A percentile compares a stretch with the other conserved stretches of the same genome.
Conservation (phyloP, 2,888 invertebrate species). For the Agonopterix heracliana region DNA sequence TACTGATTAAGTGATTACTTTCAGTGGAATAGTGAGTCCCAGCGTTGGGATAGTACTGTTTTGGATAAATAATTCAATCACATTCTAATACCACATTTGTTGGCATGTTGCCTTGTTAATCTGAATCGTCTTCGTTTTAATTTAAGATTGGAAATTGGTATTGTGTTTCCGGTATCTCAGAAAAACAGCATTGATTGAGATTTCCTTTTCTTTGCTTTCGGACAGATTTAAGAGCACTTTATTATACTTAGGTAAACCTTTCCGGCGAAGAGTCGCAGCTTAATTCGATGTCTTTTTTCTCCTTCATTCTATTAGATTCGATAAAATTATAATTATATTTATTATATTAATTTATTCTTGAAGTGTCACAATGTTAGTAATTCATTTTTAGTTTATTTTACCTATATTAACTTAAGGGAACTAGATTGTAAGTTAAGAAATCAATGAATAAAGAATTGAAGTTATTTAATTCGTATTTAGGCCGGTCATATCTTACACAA, state of each 20-base stretch:
- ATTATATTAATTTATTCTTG: no score
- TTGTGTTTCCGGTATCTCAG: background rate
- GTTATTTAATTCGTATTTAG: no score
- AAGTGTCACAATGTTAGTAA: no score
- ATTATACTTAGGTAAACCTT: slow-evolving; percentile 10
- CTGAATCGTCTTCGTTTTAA: background rate
- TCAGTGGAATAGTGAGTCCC: background rate
- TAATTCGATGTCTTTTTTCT: slow-evolving; percentile 72
- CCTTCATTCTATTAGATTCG: slow-evolving; percentile 28
- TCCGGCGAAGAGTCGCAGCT: slow-evolving; percentile 37
- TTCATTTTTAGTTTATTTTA: no score
- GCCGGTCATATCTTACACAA: no score
- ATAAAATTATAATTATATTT: no score
- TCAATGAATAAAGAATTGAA: no score
- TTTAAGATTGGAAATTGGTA: background rate
- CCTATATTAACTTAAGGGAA: no score
- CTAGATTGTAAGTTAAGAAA: no score
- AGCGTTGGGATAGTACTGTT: background rate
- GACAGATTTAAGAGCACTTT: no score
- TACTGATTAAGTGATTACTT: background rate
- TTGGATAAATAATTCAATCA: background rate
- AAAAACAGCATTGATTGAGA: background rate
- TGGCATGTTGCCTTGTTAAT: background rate
- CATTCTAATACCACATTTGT: background rate
- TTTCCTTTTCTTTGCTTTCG: no score